These are phyloP conservation scores for Melinaea menophilus DNA, from an alignment of 2,888 invertebrate genomes.

Conservation along the genomic window DNA sequence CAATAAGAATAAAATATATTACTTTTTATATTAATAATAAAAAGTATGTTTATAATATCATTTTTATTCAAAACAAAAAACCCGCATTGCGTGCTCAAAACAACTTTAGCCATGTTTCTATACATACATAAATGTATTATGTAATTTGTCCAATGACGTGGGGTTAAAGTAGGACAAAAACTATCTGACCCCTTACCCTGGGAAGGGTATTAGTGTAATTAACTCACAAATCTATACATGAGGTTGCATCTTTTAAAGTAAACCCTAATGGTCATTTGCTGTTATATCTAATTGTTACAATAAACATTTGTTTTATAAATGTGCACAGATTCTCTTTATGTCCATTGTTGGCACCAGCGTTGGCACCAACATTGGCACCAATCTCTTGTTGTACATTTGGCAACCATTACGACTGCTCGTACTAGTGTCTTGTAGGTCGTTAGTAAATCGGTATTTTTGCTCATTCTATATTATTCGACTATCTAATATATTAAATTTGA, in stretches of 20 bases:
- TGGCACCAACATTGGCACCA: slow-evolving; percentile 12
- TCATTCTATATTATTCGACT: slow-evolving; percentile 5
- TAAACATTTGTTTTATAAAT: no score
- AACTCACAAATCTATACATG: not conserved
- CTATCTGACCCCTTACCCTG: slow-evolving; percentile 14
- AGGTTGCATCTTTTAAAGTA: not conserved
- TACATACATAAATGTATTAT: slow-evolving; percentile 4
- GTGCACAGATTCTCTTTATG: slow-evolving; percentile 10
- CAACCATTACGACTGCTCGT: slow-evolving; percentile 19
- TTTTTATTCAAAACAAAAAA: slow-evolving; percentile 23
- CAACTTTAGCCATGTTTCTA: not conserved
- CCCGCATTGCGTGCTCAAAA: slow-evolving; percentile 26
- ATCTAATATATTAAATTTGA: not conserved
- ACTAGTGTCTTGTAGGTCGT: slow-evolving; percentile 25
- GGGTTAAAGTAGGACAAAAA: slow-evolving; percentile 19
- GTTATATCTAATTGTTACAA: no score
- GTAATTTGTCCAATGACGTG: slow-evolving; percentile 15
- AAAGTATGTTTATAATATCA: not conserved
- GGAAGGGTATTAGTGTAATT: slow-evolving; percentile 3
- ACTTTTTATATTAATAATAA: no score
- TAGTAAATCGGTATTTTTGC: slow-evolving; percentile 22
- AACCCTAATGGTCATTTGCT: no score
- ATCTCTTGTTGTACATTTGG: slow-evolving; percentile 24
- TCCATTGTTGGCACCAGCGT: slow-evolving; percentile 15
- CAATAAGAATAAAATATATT: no score